These are phyloP conservation scores for Trachelus troglodyta DNA, from an alignment of 2,888 invertebrate genomes.

Conservation along the genomic window DNA sequence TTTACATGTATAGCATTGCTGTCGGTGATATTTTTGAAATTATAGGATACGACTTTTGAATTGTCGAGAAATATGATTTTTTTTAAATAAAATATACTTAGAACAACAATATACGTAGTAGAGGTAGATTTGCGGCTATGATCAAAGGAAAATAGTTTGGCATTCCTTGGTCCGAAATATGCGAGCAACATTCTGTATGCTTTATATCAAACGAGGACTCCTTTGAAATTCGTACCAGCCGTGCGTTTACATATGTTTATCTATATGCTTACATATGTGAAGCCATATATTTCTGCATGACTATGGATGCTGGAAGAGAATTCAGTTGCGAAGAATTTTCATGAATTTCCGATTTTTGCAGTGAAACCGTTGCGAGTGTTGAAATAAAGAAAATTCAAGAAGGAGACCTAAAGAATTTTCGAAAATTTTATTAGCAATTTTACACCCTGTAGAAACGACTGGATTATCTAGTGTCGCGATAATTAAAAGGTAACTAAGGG, in stretches of 20 bases:
- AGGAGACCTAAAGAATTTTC: not conserved
- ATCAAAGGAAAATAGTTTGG: slow-evolving; percentile 43
- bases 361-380: not conserved
- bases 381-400: not conserved
- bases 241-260: not conserved
- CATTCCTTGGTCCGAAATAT: slow-evolving; percentile 50
- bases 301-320: not conserved
- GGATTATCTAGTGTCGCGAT: not conserved
- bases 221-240: not conserved
- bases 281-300: not conserved
- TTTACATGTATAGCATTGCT: not conserved
- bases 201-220: slow-evolving; percentile 26
- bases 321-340: not conserved
- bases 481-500: not conserved
- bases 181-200: slow-evolving; percentile 28
- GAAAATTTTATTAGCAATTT: not conserved
- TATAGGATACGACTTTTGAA: not conserved
- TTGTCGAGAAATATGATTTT: not conserved
- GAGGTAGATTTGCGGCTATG: slow-evolving; percentile 41
- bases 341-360: not conserved
- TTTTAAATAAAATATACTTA: not conserved
- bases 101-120: slow-evolving; percentile 2
- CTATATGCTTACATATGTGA: not conserved
- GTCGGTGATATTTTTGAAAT: not conserved
- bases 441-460: not conserved